A percentile compares a stretch with the other conserved stretches of the same genome.
These are phyloP conservation scores for Oophaga sylvatica DNA, from an alignment of 2,797 vertebrate genomes.

Conservation along the genomic window DNA sequence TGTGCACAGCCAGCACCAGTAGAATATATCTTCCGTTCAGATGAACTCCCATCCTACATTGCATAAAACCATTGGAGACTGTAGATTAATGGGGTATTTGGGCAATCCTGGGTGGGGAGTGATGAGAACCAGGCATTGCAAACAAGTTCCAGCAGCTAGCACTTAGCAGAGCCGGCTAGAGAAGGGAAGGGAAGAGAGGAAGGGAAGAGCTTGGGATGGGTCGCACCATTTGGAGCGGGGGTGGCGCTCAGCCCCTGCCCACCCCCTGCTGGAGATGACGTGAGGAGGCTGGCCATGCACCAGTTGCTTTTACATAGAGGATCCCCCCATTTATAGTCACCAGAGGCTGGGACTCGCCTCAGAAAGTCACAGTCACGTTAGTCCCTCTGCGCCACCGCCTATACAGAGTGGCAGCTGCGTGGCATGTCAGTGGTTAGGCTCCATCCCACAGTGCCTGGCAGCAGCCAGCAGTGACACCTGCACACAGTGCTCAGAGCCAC, in stretches of 20 bases:
- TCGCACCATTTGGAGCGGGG: slow-evolving; percentile 83
- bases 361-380: neutral
- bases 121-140: slow-evolving; percentile 80
- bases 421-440: neutral
- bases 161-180: slow-evolving; percentile 73
- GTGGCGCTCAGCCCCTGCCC: slow-evolving; percentile 80
- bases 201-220: slow-evolving; percentile 79
- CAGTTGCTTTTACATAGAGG: slow-evolving; percentile 71
- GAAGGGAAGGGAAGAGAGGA: slow-evolving; percentile 68
- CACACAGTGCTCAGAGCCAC: neutral
- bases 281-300: slow-evolving; percentile 77
- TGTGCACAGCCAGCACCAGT: slow-evolving; percentile 87
- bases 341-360: slow-evolving; percentile 69
- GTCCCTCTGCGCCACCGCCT: too few species aligned
- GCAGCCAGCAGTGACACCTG: neutral
- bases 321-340: slow-evolving; percentile 74
- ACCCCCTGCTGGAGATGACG: slow-evolving; percentile 77
- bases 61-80: slow-evolving; percentile 88
- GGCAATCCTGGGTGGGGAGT: slow-evolving; percentile 79
- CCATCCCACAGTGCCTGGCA: neutral
- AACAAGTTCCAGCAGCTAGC: slow-evolving; percentile 78
- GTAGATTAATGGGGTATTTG: slow-evolving; percentile 84
- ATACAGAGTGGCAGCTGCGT: neutral
- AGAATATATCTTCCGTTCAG: slow-evolving; percentile 90
- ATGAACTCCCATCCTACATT: slow-evolving; percentile 94